Conservation (phyloP, 2,113 vertebrate species). For the Petromus typicus region DNA sequence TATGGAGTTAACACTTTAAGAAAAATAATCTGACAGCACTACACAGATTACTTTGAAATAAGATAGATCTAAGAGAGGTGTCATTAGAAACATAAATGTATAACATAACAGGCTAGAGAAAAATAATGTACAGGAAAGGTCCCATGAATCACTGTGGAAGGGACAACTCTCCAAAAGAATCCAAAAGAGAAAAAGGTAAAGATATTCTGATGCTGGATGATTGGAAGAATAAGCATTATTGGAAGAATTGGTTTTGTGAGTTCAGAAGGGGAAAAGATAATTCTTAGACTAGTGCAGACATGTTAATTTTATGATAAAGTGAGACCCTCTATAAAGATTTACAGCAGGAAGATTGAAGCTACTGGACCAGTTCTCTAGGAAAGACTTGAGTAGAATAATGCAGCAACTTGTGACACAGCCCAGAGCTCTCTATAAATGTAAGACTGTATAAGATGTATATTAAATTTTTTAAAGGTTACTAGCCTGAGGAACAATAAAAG, state of each 20-base stretch:
- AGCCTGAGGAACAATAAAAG: neutral
- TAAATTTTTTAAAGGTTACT: neutral
- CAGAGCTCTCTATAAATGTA: neutral
- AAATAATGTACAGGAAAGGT: neutral
- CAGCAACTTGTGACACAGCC: neutral
- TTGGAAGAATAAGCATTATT: slow-evolving; percentile 48
- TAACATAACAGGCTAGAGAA: neutral
- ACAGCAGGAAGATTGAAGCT: neutral
- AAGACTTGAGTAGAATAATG: neutral
- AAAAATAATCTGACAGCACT: slow-evolving; percentile 26
- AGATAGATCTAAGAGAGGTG: neutral
- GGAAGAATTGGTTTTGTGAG: neutral
- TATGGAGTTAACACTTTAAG: neutral
- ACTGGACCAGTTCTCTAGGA: neutral
- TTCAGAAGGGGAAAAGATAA: slow-evolving; percentile 28
- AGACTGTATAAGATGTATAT: neutral
- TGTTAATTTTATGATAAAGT: slow-evolving; percentile 44
- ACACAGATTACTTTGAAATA: neutral
- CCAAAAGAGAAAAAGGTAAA: neutral
- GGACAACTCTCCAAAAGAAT: neutral
- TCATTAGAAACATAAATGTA: neutral
- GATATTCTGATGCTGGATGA: neutral
- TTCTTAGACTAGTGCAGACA: slow-evolving; percentile 16
- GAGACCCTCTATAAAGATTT: neutral
- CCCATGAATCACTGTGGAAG: neutral